Percentiles rank a stretch among this genome's conserved stretches.
Conservation (phyloP, 2,113 vertebrate genomes). For the Bubalus kerabau region DNA sequence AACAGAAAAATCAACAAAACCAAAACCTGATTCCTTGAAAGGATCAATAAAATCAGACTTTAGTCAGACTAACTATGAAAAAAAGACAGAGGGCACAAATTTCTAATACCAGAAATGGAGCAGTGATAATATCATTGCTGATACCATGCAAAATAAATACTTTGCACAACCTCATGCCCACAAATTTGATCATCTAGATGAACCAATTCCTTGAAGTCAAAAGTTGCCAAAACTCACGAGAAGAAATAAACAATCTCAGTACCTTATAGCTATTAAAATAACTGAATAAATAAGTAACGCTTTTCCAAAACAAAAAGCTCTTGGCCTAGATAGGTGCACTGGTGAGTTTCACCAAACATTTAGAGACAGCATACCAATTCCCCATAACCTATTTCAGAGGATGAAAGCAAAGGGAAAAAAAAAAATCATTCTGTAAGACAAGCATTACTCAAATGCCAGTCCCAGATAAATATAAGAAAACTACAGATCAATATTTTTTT, state of each 20-base stretch:
- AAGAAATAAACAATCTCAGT: not conserved
- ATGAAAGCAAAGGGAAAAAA: not conserved
- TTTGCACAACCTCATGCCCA: not conserved
- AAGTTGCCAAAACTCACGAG: not conserved
- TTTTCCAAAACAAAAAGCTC: not conserved
- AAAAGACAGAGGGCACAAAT: not conserved
- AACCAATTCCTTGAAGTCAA: not conserved
- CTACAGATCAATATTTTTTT: not conserved
- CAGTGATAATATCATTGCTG: not conserved
- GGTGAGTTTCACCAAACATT: not conserved
- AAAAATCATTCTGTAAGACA: not conserved
- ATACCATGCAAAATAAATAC: not conserved
- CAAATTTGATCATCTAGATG: not conserved
- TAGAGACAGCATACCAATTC: not conserved
- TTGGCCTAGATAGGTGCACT: not conserved
- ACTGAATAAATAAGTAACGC: not conserved
- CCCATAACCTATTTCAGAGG: not conserved
- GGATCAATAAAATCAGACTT: not conserved
- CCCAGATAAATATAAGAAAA: not conserved
- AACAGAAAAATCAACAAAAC: not conserved
- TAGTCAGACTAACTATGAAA: not conserved
- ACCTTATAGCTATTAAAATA: not conserved
- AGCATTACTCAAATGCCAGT: not conserved
- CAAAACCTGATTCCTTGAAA: not conserved
- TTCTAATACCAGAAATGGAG: not conserved